Percentiles rank a stretch among this genome's conserved stretches.
Conservation (phyloP, 2,797 vertebrate genomes). For the Coregonus ussuriensis region DNA sequence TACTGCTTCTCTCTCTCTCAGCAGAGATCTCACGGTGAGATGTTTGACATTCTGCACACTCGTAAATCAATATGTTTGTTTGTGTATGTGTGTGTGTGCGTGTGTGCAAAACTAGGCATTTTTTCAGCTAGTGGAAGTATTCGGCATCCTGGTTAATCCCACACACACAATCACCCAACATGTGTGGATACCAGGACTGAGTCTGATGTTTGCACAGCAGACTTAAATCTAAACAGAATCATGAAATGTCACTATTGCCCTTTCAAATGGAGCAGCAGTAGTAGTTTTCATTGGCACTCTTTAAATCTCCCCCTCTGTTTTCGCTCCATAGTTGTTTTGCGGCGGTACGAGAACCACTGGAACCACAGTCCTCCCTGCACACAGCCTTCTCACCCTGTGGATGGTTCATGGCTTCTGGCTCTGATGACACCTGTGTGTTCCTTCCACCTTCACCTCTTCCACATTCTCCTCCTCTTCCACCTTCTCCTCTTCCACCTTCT, state of each 20-base stretch:
- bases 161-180: not conserved
- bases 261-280: not conserved
- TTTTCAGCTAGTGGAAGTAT: constrained; percentile 4
- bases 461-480: too few relatives aligned
- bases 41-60: constrained; percentile 4
- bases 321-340: constrained; percentile 81
- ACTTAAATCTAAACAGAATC: not conserved
- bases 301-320: not conserved
- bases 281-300: not conserved
- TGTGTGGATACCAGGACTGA: not conserved
- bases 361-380: constrained; percentile 78
- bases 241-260: not conserved
- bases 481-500: not conserved
- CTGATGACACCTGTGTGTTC: constrained; percentile 84
- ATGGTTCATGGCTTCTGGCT: constrained; percentile 82
- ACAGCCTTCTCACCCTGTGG: constrained; percentile 87
- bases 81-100: not conserved
- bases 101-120: not conserved
- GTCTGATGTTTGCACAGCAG: not conserved
- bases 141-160: not conserved
- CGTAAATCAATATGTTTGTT: constrained; percentile 7
- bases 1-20: not conserved
- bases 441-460: not conserved
- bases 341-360: constrained; percentile 83
- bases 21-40: constrained; percentile 16